Evolutionary conservation across 2,888 invertebrate species (phyloP).

Genomic region (Koerneria pararmatus): DNA sequence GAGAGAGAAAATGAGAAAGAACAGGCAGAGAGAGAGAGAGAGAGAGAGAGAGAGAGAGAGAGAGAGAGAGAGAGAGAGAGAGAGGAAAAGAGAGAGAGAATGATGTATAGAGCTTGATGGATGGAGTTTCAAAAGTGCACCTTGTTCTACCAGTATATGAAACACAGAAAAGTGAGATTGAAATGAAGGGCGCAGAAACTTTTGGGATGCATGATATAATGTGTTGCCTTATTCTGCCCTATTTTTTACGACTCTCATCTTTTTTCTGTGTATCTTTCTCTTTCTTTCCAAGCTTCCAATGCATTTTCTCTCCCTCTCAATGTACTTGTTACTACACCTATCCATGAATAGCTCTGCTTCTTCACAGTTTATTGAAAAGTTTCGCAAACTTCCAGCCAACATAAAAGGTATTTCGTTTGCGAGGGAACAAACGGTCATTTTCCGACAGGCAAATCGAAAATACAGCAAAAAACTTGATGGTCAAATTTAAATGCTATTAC

Average conservation of each 20-base stretch:
- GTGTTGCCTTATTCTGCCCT: background rate
- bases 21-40: slow-evolving; percentile 2
- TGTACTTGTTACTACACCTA: slow-evolving; percentile 3
- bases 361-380: too few relatives aligned
- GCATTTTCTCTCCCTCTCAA: slow-evolving; percentile 8
- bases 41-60: slow-evolving; percentile 4
- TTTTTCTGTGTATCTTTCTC: slow-evolving; percentile 4
- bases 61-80: slow-evolving; percentile 11
- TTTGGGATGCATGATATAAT: slow-evolving; percentile 7
- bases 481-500: too few relatives aligned
- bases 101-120: background rate
- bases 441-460: too few relatives aligned
- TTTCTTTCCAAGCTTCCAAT: background rate
- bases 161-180: slow-evolving; percentile 10
- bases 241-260: background rate
- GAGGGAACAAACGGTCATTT: too few relatives aligned
- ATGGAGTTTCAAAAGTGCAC: background rate
- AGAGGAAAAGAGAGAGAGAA: background rate
- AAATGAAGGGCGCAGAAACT: background rate
- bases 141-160: background rate
- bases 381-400: too few relatives aligned
- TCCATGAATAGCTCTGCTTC: slow-evolving; percentile 9
- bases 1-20: background rate
- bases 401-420: too few relatives aligned
- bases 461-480: too few relatives aligned